Evolutionary conservation across 2,888 invertebrate species (phyloP), one percentile per base, ranked within the genome.

Genomic region (Pandemis corylana): DNA sequence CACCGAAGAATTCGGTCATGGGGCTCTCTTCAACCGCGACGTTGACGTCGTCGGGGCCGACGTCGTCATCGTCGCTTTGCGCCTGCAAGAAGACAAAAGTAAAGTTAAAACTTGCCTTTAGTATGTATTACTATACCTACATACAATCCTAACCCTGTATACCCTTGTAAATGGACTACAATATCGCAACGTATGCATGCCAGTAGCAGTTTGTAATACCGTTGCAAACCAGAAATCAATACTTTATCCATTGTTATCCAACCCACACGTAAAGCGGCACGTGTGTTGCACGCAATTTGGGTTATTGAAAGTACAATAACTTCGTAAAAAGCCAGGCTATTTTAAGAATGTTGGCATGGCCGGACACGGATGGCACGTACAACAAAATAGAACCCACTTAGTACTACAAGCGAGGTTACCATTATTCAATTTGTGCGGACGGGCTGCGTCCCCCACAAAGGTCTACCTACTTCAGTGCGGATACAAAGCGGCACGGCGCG

Each of bases 1-100:
- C 99, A 94, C 98, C 98, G 95, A 99, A 99, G 96, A 99, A 99
- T 93, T 99, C 99, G 93, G 99, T 99, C 99, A 99, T 99, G 95
- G 98, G 99, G 87, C 98, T 98, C 83, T 97, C 97, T 93, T 99
- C 99, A 89, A 99, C 98, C 91, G 97, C 98, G 95, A 99, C 98
- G 93, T 98, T 97, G 94, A 98, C 98, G 92, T 99, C 99, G 94
- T 98, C 98, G 82, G 97, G 97, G 83, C 97, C 98, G 89, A 97
- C 98, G 92, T 99, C 99, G 95, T 99, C 99, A 89, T 98, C 98
- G 95, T 99, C 99, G 95, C 99, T 99, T 96, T 99, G 99, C 93
- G 99, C 99, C 98, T 98, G 95, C 65, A 84, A 80, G 80, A 75
- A 71, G 44, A 76, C 71, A 77, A 77, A 71, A 56, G 65, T 68